A percentile compares a stretch with the other conserved stretches of the same genome.
phyloP scores from a whole-genome alignment of 2,113 vertebrate species.

The Butorides virescens region DNA sequence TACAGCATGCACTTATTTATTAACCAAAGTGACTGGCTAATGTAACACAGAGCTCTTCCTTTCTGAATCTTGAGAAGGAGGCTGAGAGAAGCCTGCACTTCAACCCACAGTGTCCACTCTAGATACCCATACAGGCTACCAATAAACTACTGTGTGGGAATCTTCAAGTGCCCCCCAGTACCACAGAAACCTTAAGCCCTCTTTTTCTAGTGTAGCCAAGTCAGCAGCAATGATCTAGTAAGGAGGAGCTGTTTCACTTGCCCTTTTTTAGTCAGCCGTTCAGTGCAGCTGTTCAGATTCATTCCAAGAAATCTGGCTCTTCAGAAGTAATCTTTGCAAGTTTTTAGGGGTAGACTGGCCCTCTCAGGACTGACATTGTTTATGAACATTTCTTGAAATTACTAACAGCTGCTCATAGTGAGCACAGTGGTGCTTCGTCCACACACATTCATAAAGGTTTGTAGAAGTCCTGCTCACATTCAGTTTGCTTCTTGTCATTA shows the following conservation, averaged over 20 bases:
- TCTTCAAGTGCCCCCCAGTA: background rate
- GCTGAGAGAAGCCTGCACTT: background rate
- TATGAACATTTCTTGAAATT: background rate
- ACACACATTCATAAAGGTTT: background rate
- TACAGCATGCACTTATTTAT: background rate
- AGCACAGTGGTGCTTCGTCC: background rate
- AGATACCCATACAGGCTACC: background rate
- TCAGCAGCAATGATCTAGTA: background rate
- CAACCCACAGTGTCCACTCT: background rate
- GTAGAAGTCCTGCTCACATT: background rate
- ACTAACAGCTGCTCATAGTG: background rate
- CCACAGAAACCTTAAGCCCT: fast-evolving
- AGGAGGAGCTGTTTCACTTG: background rate
- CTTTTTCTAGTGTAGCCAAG: background rate
- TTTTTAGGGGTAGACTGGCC: background rate
- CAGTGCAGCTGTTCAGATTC: background rate
- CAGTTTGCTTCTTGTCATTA: background rate
- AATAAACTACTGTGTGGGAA: background rate
- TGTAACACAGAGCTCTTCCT: background rate
- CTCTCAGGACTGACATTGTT: background rate
- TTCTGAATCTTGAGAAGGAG: background rate
- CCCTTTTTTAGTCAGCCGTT: background rate
- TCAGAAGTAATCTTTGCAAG: background rate
- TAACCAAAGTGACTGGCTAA: background rate
- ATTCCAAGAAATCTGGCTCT: background rate